Evolutionary conservation across 2,113 vertebrate species (phyloP).

Genomic region (Dermatemys mawii): DNA sequence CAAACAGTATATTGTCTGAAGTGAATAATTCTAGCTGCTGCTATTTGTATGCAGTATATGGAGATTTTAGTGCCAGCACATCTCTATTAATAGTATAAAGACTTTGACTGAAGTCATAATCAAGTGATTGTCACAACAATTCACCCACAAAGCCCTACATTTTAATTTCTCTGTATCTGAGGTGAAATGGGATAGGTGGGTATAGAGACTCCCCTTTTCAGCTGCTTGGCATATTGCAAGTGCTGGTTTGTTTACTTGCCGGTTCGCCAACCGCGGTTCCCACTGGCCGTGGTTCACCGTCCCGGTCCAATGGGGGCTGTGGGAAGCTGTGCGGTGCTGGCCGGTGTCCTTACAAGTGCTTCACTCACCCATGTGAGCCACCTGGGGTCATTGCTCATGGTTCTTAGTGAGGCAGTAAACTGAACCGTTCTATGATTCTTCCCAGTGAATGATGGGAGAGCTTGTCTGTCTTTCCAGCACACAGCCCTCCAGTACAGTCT

Average conservation of each 20-base stretch:
- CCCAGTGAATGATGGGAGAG: neutral
- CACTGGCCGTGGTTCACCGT: no score
- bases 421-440: neutral
- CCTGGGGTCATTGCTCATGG: no score
- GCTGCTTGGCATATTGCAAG: slow-evolving; percentile 58
- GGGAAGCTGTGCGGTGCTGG: no score
- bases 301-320: no score
- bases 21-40: slow-evolving; percentile 40
- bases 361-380: neutral
- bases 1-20: slow-evolving; percentile 24
- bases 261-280: no score
- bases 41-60: neutral
- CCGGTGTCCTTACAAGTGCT: neutral
- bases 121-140: slow-evolving; percentile 54
- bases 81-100: slow-evolving; percentile 65
- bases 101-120: slow-evolving; percentile 57
- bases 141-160: slow-evolving; percentile 52
- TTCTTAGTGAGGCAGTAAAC: neutral
- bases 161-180: slow-evolving; percentile 66
- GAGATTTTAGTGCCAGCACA: slow-evolving; percentile 9
- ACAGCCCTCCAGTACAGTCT: no score
- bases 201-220: slow-evolving; percentile 64
- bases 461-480: neutral
- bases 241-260: no score
- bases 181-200: slow-evolving; percentile 55